phyloP scores from a whole-genome alignment of 2,888 invertebrate species.

The Sipha maydis region DNA sequence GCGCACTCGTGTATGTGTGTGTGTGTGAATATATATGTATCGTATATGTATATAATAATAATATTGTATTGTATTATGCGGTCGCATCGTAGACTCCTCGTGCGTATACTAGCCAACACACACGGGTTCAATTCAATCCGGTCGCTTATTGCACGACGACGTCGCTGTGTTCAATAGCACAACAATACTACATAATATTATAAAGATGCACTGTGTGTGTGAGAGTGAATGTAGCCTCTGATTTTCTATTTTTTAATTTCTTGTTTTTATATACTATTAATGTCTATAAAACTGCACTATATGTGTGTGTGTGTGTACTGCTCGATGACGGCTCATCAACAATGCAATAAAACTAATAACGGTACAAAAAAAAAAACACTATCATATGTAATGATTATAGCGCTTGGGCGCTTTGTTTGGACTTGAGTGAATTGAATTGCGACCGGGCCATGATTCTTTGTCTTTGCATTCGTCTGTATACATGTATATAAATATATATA shows the following conservation, averaged over 20 bases:
- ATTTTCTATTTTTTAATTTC: conserved; percentile 34
- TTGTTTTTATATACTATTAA: conserved; percentile 21
- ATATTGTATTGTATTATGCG: conserved; percentile 47
- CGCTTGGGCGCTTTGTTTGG: conserved; percentile 46
- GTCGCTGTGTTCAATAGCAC: conserved; percentile 20
- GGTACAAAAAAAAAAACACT: conserved; percentile 7
- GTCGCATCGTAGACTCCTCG: conserved; percentile 24
- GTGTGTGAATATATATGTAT: neutral
- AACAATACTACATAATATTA: neutral
- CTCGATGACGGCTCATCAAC: conserved; percentile 23
- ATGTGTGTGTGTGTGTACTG: neutral
- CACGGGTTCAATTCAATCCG: conserved; percentile 53
- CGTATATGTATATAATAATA: conserved; percentile 12
- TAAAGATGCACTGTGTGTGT: neutral
- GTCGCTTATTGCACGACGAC: conserved; percentile 45
- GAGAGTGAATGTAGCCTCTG: neutral
- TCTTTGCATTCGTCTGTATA: conserved; percentile 41
- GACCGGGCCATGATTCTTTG: conserved; percentile 56
- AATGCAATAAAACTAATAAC: conserved; percentile 40
- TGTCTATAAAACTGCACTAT: conserved; percentile 21
- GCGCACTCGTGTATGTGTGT: neutral
- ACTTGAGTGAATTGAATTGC: conserved; percentile 55
- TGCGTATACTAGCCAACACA: neutral
- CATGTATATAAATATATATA: neutral
- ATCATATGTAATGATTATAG: conserved; percentile 44